Conservation (phyloP, 2,113 vertebrate genomes). For the Bambusicola thoracicus region DNA sequence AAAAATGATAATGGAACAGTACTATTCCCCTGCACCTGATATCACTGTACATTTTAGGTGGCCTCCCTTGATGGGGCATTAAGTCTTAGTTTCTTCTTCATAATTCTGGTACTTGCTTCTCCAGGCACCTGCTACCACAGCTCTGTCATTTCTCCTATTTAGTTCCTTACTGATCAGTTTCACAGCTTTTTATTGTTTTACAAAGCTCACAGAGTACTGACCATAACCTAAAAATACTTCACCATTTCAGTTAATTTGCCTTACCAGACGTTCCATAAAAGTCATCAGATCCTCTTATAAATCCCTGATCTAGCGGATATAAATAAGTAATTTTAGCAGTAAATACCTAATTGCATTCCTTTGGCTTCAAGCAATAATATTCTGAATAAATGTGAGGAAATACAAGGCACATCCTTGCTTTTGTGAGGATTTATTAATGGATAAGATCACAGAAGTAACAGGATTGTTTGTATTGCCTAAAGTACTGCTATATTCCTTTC, state of each 20-base stretch:
- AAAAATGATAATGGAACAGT: neutral
- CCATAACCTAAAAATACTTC: slow-evolving; percentile 1
- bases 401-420: neutral
- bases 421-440: neutral
- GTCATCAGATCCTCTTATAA: neutral
- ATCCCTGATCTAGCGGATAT: neutral
- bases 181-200: slow-evolving; percentile 49
- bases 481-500: neutral
- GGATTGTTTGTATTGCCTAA: neutral
- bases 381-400: neutral
- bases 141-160: slow-evolving; percentile 59
- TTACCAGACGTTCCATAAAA: neutral
- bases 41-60: neutral
- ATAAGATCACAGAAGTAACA: neutral
- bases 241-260: neutral
- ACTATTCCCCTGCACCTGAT: neutral
- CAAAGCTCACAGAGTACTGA: neutral
- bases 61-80: slow-evolving; percentile 25
- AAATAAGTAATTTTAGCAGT: neutral
- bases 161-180: slow-evolving; percentile 58
- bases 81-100: slow-evolving; percentile 27
- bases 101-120: slow-evolving; percentile 13
- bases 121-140: slow-evolving; percentile 60
- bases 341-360: neutral
- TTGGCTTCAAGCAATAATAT: neutral